phyloP scores from a whole-genome alignment of 92 coral and sea anemone species.

The Phenganax marumi region DNA sequence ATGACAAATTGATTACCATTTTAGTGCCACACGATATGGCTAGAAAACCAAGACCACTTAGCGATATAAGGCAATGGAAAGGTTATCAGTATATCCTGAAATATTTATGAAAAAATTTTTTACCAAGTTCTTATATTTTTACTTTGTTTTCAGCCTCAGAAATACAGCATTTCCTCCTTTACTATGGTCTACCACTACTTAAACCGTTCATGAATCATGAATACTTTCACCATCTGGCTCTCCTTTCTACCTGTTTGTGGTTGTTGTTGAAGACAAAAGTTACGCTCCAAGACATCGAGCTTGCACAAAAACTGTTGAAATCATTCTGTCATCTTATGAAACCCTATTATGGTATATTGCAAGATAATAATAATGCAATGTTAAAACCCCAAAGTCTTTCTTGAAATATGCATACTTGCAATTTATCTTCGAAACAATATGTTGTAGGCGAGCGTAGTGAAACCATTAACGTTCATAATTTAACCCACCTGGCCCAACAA shows the following conservation, averaged over 20 bases:
- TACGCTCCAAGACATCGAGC: conserved; percentile 26
- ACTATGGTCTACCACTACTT: conserved; percentile 57
- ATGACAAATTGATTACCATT: conserved; percentile 35
- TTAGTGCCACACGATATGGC: conserved; percentile 63
- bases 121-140: not conserved
- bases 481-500: conserved; percentile 51
- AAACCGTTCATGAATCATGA: conserved; percentile 41
- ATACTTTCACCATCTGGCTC: conserved; percentile 58
- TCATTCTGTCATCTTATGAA: conserved; percentile 61
- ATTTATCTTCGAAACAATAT: not conserved
- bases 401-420: not conserved
- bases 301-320: conserved; percentile 41
- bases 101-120: not conserved
- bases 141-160: conserved; percentile 59
- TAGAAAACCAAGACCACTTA: conserved; percentile 57
- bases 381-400: not conserved
- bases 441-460: conserved; percentile 54
- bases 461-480: conserved; percentile 59
- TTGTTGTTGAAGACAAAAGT: conserved; percentile 48
- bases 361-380: not conserved
- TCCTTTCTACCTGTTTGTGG: conserved; percentile 55
- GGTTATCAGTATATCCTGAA: conserved; percentile 30
- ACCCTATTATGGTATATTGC: conserved; percentile 50
- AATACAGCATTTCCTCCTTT: conserved; percentile 59
- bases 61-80: conserved; percentile 53